These are phyloP conservation scores for Castor canadensis DNA, from an alignment of 2,113 vertebrate species.

Conservation along the genomic window DNA sequence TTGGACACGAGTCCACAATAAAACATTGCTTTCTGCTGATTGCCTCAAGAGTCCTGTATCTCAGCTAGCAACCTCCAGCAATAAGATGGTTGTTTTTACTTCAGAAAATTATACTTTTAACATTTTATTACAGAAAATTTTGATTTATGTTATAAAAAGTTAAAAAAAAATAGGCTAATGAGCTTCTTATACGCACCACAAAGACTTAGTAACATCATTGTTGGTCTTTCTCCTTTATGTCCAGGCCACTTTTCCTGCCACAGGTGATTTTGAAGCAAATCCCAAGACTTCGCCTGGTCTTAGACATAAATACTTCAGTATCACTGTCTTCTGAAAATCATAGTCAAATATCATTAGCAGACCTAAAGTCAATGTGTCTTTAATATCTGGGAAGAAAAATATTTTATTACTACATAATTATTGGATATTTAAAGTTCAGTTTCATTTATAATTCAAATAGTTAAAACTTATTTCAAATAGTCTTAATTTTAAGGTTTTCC, in stretches of 20 bases:
- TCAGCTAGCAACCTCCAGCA: no score
- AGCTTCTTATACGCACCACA: neutral
- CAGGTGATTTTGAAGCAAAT: neutral
- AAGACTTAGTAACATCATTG: neutral
- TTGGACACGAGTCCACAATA: no score
- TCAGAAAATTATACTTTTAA: neutral
- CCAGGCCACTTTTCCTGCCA: fast-evolving
- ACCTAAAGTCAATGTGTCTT: neutral
- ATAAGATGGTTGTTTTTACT: no score
- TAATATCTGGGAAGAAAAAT: no score
- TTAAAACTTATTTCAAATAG: neutral
- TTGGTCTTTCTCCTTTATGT: neutral
- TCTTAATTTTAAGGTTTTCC: neutral
- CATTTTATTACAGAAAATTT: neutral
- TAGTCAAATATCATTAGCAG: neutral
- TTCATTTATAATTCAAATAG: neutral
- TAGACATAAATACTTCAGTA: neutral
- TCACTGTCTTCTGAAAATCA: neutral
- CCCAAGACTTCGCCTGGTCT: neutral
- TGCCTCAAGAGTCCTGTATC: no score
- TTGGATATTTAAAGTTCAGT: neutral
- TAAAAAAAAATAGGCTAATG: neutral
- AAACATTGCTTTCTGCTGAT: no score
- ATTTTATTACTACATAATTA: neutral
- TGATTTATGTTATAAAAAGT: neutral